Conservation (phyloP, 2,113 vertebrate genomes). For the Clinocottus analis region DNA sequence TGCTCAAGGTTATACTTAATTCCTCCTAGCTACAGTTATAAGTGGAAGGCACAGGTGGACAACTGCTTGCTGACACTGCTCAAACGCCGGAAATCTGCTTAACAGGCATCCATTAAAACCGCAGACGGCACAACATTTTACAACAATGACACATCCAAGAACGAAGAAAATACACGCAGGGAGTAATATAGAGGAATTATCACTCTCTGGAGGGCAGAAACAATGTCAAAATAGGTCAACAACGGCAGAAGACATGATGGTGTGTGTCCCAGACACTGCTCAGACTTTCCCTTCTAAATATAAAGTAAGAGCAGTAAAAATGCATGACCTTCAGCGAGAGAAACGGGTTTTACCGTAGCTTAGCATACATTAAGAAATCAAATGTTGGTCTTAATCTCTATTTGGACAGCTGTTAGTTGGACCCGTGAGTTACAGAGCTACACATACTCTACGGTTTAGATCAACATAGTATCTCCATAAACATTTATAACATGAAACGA, state of each 20-base stretch:
- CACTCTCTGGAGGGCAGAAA: neutral
- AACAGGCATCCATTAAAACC: slow-evolving; percentile 11
- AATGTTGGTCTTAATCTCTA: neutral
- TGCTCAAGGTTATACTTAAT: slow-evolving; percentile 2
- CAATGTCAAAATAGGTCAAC: neutral
- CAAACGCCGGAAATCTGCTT: slow-evolving; percentile 1
- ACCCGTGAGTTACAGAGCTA: neutral
- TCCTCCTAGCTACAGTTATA: neutral
- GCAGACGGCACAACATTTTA: neutral
- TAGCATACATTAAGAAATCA: neutral
- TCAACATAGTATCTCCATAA: neutral
- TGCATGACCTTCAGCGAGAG: neutral
- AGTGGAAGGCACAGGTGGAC: slow-evolving; percentile 12
- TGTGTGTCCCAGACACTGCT: neutral
- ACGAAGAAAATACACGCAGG: neutral
- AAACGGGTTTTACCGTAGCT: neutral
- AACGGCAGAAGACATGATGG: neutral
- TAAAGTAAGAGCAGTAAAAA: no score
- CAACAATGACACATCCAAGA: neutral
- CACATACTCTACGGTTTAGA: no score
- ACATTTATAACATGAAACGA: neutral
- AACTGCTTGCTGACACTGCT: neutral
- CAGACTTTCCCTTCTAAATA: neutral
- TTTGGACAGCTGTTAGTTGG: neutral
- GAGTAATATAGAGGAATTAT: neutral